Evolutionary conservation across 1,140 invertebrate genomes (phyloP).

Genomic region (Rhagoletis pomonella): DNA sequence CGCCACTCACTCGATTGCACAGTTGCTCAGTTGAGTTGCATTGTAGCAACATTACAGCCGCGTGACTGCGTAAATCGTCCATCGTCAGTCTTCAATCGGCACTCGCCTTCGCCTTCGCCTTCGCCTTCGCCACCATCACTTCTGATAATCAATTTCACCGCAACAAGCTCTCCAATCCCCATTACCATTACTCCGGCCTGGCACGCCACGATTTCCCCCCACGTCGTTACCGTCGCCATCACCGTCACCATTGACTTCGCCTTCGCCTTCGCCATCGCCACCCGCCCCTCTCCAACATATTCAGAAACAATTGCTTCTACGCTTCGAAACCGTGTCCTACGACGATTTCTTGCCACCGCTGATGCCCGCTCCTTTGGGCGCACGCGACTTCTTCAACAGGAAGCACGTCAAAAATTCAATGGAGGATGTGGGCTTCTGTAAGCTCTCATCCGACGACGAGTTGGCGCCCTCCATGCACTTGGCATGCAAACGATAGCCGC

Average conservation of each 20-base stretch:
- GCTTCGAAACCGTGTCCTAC: constrained; percentile 62
- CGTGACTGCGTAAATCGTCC: not conserved
- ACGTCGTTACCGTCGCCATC: not conserved
- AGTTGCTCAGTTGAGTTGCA: not conserved
- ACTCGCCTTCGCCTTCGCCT: constrained; percentile 36
- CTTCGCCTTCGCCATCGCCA: not conserved
- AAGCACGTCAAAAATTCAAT: constrained; percentile 72
- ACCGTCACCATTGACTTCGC: not conserved
- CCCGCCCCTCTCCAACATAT: constrained; percentile 61
- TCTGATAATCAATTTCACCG: not conserved
- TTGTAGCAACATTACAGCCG: constrained; percentile 7
- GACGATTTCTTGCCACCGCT: constrained; percentile 59
- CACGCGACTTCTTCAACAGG: constrained; percentile 68
- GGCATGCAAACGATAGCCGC: constrained; percentile 55
- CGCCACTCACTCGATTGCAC: not conserved
- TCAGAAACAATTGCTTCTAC: constrained; percentile 70
- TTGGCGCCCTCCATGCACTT: constrained; percentile 59
- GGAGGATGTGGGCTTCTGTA: constrained; percentile 70
- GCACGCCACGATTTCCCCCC: too few species aligned
- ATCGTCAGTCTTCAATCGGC: not conserved
- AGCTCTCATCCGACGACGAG: constrained; percentile 70
- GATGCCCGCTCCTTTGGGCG: constrained; percentile 60
- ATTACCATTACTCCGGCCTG: not conserved
- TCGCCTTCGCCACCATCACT: not conserved
- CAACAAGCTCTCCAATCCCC: constrained; percentile 24